Evolutionary conservation across 2,113 vertebrate species (phyloP).

Genomic region (Diadophis punctatus): DNA sequence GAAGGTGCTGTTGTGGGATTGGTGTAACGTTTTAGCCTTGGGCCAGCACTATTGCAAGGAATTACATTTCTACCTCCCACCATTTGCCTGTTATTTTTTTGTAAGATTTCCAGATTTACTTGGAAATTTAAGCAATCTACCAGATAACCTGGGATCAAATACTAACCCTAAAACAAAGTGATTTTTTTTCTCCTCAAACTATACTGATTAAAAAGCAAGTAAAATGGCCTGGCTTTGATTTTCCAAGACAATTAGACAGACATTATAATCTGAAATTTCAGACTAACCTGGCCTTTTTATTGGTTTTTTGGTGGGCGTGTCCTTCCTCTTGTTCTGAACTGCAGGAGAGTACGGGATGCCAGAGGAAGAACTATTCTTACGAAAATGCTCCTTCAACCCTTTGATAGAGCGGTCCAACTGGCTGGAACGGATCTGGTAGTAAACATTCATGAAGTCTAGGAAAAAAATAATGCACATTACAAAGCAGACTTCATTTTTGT

Average conservation of each 20-base stretch:
- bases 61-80: background rate
- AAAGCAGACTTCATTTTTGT: background rate
- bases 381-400: slow-evolving; percentile 93
- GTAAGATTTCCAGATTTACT: background rate
- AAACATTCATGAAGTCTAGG: slow-evolving; percentile 98
- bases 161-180: background rate
- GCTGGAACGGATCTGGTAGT: slow-evolving; percentile 93
- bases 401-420: slow-evolving; percentile 95
- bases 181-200: background rate
- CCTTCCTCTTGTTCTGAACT: slow-evolving; percentile 93
- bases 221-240: background rate
- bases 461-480: background rate
- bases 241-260: background rate
- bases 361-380: slow-evolving; percentile 88
- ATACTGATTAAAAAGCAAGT: background rate
- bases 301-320: slow-evolving; percentile 95
- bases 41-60: background rate
- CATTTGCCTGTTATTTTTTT: background rate
- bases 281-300: slow-evolving; percentile 89
- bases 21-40: background rate
- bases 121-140: background rate
- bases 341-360: slow-evolving; percentile 92
- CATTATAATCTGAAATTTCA: background rate
- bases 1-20: background rate
- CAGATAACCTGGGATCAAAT: background rate